phyloP scores from a whole-genome alignment of 2,888 invertebrate genomes.

The Strigamia transsilvanica region DNA sequence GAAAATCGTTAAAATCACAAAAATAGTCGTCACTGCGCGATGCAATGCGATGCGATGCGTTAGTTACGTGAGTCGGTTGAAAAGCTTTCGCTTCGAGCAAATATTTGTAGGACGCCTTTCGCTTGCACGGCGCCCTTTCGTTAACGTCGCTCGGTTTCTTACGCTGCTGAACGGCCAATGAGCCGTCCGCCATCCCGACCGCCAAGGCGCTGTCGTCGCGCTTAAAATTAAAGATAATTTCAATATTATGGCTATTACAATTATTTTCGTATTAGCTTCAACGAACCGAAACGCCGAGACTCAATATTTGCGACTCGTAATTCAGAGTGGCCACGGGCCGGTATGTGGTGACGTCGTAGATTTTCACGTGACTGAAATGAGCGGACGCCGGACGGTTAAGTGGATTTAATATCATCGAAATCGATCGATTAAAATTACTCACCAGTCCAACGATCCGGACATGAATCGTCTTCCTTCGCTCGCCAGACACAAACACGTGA shows the following conservation, averaged over 20 bases:
- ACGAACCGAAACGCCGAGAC: slow-evolving; percentile 75
- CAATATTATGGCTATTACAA: too few relatives aligned
- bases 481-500: slow-evolving; percentile 84
- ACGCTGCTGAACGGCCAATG: slow-evolving; percentile 84
- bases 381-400: too few relatives aligned
- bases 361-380: slow-evolving; percentile 76
- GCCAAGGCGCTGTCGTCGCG: slow-evolving; percentile 82
- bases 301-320: slow-evolving; percentile 89
- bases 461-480: slow-evolving; percentile 82
- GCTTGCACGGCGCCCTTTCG: neutral
- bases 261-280: too few relatives aligned
- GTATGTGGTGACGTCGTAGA: slow-evolving; percentile 87
- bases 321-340: slow-evolving; percentile 87
- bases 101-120: slow-evolving; percentile 53
- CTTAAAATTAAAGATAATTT: slow-evolving; percentile 61
- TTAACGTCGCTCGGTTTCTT: slow-evolving; percentile 64
- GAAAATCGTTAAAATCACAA: slow-evolving; percentile 10
- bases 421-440: slow-evolving; percentile 14
- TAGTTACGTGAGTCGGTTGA: slow-evolving; percentile 55
- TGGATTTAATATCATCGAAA: too few relatives aligned
- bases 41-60: too few relatives aligned
- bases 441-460: slow-evolving; percentile 88
- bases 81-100: slow-evolving; percentile 53
- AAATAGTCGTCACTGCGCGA: too few relatives aligned
- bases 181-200: slow-evolving; percentile 91